These are phyloP conservation scores for Zaprionus taronus DNA, from an alignment of 1,140 invertebrate species.

Conservation along the genomic window DNA sequence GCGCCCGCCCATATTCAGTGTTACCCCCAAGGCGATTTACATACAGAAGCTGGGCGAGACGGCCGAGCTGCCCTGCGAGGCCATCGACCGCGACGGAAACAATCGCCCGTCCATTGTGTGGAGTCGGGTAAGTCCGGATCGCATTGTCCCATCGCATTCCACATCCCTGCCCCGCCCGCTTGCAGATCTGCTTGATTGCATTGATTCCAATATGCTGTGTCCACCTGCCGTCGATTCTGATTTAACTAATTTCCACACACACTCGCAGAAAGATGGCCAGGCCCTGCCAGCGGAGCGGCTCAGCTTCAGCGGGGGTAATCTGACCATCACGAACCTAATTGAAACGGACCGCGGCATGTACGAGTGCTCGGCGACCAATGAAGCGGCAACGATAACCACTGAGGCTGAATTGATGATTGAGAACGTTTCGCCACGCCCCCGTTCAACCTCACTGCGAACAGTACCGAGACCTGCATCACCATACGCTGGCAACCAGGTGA, in stretches of 20 bases:
- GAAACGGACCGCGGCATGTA: conserved; percentile 96
- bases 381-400: conserved; percentile 94
- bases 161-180: not conserved
- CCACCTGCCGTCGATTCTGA: conserved; percentile 1
- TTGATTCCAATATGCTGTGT: conserved; percentile 63
- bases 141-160: conserved; percentile 1
- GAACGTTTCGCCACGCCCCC: conserved; percentile 94
- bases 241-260: conserved; percentile 31
- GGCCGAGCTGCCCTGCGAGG: conserved; percentile 93
- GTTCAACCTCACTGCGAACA: conserved; percentile 93
- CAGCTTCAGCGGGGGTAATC: conserved; percentile 91
- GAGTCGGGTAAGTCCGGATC: conserved; percentile 89
- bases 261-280: conserved; percentile 89
- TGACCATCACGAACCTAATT: conserved; percentile 92
- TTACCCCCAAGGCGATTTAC: conserved; percentile 92
- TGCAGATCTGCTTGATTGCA: conserved; percentile 62
- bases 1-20: conserved; percentile 91
- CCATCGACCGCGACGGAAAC: conserved; percentile 88
- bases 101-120: conserved; percentile 92
- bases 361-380: conserved; percentile 96
- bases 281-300: conserved; percentile 89
- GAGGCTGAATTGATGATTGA: conserved; percentile 95
- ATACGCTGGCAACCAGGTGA: conserved; percentile 92
- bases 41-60: conserved; percentile 92
- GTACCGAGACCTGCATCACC: conserved; percentile 91